phyloP scores from a whole-genome alignment of 2,888 invertebrate species.

The Nycteola revayana region DNA sequence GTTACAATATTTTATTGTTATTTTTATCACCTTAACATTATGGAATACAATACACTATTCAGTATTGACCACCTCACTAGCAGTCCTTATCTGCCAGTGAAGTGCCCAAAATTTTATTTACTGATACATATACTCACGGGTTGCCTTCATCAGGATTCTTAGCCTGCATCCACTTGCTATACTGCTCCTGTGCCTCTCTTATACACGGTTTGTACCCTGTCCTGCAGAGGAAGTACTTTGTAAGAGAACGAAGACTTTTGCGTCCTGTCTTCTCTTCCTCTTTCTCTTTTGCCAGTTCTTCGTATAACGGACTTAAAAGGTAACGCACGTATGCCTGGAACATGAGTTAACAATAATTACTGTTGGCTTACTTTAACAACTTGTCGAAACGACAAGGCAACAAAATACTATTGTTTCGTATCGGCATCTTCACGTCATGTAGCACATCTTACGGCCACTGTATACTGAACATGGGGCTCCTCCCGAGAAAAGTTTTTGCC shows the following conservation, averaged over 20 bases:
- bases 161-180: constrained; percentile 88
- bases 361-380: not conserved
- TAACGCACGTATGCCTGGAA: constrained; percentile 85
- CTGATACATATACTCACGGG: constrained; percentile 88
- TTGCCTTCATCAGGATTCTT: constrained; percentile 89
- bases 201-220: constrained; percentile 91
- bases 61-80: no score
- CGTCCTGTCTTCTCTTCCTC: constrained; percentile 85
- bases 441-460: no score
- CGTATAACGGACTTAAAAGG: constrained; percentile 87
- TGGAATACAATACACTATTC: no score
- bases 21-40: no score
- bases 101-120: no score
- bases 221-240: constrained; percentile 87
- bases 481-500: no score
- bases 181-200: constrained; percentile 87
- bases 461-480: no score
- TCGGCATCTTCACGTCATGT: no score
- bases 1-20: no score
- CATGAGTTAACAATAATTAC: constrained; percentile 5
- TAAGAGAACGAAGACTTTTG: constrained; percentile 84
- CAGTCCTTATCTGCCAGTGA: no score
- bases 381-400: not conserved
- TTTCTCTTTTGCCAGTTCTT: constrained; percentile 79
- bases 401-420: no score